Conservation (phyloP, 1,140 invertebrate species). For the Caenorhabditis remanei region DNA sequence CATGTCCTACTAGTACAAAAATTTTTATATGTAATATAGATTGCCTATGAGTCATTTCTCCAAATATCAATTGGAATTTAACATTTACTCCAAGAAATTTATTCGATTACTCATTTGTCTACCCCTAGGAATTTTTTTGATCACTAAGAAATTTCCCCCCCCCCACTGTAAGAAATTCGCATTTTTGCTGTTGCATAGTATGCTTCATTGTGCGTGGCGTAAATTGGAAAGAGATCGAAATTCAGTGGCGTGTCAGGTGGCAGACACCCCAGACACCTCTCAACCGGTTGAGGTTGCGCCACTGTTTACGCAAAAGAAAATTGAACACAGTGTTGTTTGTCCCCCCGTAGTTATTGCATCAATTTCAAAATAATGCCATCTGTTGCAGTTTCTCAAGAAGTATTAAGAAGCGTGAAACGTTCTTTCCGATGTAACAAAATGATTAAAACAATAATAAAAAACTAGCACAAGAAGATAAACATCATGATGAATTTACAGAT, state of each 20-base stretch:
- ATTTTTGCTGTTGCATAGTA: too few relatives aligned
- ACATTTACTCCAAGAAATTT: too few relatives aligned
- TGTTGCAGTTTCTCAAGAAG: neutral
- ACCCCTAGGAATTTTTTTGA: too few relatives aligned
- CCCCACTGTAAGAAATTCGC: too few relatives aligned
- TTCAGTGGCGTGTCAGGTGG: neutral
- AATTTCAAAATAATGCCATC: neutral
- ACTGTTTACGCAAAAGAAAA: slow-evolving; percentile 7
- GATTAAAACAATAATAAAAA: neutral
- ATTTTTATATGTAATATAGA: too few relatives aligned
- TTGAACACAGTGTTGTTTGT: slow-evolving; percentile 16
- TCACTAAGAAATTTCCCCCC: too few relatives aligned
- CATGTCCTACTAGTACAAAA: too few relatives aligned
- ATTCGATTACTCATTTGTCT: too few relatives aligned
- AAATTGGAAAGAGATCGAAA: neutral
- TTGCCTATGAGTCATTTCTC: too few relatives aligned
- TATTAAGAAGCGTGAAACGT: neutral
- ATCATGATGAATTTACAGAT: slow-evolving; percentile 49
- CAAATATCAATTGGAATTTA: too few relatives aligned
- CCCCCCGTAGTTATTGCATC: neutral
- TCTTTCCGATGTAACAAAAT: neutral
- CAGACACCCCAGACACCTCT: neutral
- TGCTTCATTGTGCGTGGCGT: neutral
- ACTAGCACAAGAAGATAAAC: neutral
- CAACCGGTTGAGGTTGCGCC: slow-evolving; percentile 40